Percentiles rank a stretch among this genome's conserved stretches.
Evolutionary conservation across 2,797 vertebrate genomes (phyloP).

Genomic region (Chelonia mydas): DNA sequence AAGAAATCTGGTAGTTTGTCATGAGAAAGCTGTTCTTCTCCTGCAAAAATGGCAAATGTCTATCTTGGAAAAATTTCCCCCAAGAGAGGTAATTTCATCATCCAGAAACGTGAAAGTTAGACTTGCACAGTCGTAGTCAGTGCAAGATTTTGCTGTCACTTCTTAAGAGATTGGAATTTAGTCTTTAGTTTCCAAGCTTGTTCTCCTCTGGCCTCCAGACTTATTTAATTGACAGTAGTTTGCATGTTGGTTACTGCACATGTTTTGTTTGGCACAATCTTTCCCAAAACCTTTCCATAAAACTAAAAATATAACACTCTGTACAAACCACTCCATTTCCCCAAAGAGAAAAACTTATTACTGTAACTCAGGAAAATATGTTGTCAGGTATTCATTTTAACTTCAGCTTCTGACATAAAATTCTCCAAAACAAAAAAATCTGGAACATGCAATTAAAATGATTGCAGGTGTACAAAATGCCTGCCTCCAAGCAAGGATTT

Average conservation of each 20-base stretch:
- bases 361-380: slow-evolving; percentile 50
- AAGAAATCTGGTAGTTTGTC: not conserved
- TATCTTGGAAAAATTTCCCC: not conserved
- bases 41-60: not conserved
- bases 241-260: slow-evolving; percentile 30
- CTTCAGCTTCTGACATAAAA: slow-evolving; percentile 72
- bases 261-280: slow-evolving; percentile 67
- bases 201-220: slow-evolving; percentile 45
- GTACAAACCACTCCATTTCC: slow-evolving; percentile 63
- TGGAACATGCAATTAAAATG: slow-evolving; percentile 90
- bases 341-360: slow-evolving; percentile 58
- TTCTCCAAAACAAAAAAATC: slow-evolving; percentile 82
- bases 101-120: not conserved
- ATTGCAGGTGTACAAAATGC: slow-evolving; percentile 86
- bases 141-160: not conserved
- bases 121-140: not conserved
- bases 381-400: slow-evolving; percentile 44
- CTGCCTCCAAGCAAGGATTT: slow-evolving; percentile 84
- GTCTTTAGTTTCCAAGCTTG: slow-evolving; percentile 22
- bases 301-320: slow-evolving; percentile 69
- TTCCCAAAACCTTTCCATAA: slow-evolving; percentile 68
- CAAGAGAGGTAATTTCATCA: not conserved
- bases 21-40: not conserved
- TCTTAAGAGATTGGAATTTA: not conserved
- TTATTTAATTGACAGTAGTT: slow-evolving; percentile 62